Evolutionary conservation across 2,113 vertebrate genomes (phyloP), one percentile per base, ranked within the genome.

Genomic region (Pollachius pollachius): DNA sequence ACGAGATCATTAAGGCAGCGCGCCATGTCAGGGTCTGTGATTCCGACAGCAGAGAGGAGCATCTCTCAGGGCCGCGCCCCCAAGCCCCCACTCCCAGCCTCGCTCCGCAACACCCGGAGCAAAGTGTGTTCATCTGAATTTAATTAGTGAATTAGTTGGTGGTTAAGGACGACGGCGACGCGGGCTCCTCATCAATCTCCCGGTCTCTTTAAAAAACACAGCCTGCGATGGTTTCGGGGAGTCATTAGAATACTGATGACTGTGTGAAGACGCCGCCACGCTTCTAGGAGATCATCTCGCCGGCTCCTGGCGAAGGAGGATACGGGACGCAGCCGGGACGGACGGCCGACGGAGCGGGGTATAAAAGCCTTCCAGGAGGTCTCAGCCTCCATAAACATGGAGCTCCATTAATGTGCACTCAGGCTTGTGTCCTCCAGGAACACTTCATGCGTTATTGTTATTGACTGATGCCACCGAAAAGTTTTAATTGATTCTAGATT

Each of bases 101-200:
- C 82, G 81, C 73, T 67, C 81, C 76, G 87, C 85, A 90, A 88
- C 89, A 90, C 89, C 82, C 82, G 87, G 81, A 87, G 85, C 88
- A 88, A 84, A 48, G 41, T 9, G 83, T 86, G 87, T 93, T 92
- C 90, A 92, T 92, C 90, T 91, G 88, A 88, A 91, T 89, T 87
- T 91, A 92, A 93, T 92, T 92, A 92, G 88, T 90, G 89, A 89
- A 93, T 93, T 92, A 92, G 89, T 91, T 92, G 90, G 91, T 92
- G 89, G 91, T 91, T 92, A 92, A 92, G 89, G 89, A 91, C 30
- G 30, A 48, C 30, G 30, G 12, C 82, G 89, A 90, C 88, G 85
- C 84, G 84, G 92, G 88, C 85, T 75, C 87, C 90, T 91, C 91
- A 92, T 93, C 91, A 91, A 90, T 92, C 90, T 92, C 87, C 68